These are phyloP conservation scores for Hafferia zeledoni DNA, from an alignment of 2,797 vertebrate species.

Conservation along the genomic window DNA sequence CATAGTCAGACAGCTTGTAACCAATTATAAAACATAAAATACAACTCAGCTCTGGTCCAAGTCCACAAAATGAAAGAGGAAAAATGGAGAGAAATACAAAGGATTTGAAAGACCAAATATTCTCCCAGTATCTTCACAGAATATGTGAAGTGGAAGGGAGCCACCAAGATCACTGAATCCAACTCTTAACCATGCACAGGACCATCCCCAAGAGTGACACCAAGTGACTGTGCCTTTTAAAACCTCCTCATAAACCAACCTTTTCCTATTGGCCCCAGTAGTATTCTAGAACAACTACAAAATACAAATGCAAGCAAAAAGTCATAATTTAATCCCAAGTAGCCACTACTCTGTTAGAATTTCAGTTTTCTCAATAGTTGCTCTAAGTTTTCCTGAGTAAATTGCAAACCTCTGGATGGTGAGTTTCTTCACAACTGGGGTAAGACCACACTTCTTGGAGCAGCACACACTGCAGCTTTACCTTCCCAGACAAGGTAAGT, in stretches of 20 bases:
- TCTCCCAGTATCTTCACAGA: neutral
- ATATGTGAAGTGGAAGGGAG: neutral
- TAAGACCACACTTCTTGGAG: neutral
- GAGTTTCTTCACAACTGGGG: neutral
- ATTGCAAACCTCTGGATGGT: fast-evolving
- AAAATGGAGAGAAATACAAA: neutral
- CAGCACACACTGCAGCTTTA: neutral
- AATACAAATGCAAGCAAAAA: neutral
- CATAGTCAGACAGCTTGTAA: neutral
- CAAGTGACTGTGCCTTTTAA: neutral
- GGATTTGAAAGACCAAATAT: neutral
- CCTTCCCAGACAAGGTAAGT: neutral
- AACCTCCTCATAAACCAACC: neutral
- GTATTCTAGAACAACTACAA: neutral
- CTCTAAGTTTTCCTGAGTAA: neutral
- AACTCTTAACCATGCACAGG: neutral
- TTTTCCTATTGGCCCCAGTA: neutral
- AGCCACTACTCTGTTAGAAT: neutral
- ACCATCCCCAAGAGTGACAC: neutral
- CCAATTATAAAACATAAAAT: neutral
- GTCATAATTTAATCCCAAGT: neutral
- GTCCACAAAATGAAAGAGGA: neutral
- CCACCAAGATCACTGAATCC: neutral
- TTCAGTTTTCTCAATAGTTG: neutral
- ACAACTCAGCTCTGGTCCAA: neutral